Percentiles rank a stretch among this genome's conserved stretches.
Conservation (phyloP, 2,797 vertebrate genomes). For the Momotus momota region DNA sequence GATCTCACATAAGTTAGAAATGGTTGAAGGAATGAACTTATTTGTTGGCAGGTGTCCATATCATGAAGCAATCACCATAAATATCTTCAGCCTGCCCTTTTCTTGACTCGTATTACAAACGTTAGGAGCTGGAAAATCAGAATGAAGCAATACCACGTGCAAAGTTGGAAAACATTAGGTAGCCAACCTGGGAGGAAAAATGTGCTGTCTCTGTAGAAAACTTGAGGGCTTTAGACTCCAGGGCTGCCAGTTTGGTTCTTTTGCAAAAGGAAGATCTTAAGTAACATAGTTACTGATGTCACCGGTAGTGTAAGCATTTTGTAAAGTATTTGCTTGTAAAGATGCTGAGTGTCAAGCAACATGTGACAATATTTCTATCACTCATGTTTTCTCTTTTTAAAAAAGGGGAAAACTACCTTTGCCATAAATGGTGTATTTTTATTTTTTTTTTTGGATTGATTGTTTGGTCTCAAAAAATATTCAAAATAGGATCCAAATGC, state of each 20-base stretch:
- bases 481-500: conserved; percentile 65
- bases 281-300: background rate
- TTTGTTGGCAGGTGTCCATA: conserved; percentile 67
- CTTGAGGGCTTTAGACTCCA: background rate
- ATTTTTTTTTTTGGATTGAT: conserved; percentile 21
- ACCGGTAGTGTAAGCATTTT: background rate
- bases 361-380: conserved; percentile 56
- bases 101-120: conserved; percentile 23
- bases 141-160: background rate
- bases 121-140: conserved; percentile 9
- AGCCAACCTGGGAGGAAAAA: background rate
- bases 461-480: conserved; percentile 66
- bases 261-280: background rate
- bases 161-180: background rate
- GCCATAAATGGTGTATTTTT: conserved; percentile 11
- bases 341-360: conserved; percentile 21
- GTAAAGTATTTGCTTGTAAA: conserved; percentile 33
- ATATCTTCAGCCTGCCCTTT: conserved; percentile 44
- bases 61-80: conserved; percentile 58
- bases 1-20: conserved; percentile 54
- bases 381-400: conserved; percentile 18
- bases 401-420: background rate
- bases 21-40: conserved; percentile 61
- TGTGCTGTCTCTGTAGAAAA: background rate
- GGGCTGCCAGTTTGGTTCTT: background rate